Percentiles rank a stretch among this genome's conserved stretches.
These are phyloP conservation scores for Eidolon helvum DNA, from an alignment of 2,113 vertebrate species.

Conservation along the genomic window DNA sequence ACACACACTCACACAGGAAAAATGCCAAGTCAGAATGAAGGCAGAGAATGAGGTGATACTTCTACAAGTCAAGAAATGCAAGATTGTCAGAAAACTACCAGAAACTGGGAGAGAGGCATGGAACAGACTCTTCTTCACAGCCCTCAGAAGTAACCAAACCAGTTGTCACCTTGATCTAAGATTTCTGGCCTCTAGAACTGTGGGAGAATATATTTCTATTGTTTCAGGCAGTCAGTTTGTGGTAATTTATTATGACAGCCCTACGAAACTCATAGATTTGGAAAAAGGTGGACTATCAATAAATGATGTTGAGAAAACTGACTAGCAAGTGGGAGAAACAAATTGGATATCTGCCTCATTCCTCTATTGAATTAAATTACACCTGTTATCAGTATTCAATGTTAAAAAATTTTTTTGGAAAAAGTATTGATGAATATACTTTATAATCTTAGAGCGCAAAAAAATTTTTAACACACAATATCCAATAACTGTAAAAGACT, in stretches of 20 bases:
- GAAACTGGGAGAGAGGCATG: not conserved
- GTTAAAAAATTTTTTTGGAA: not conserved
- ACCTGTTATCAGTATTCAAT: not conserved
- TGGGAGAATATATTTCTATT: not conserved
- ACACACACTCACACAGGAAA: not conserved
- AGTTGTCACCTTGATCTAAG: not conserved
- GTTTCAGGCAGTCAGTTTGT: not conserved
- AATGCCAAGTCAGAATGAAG: not conserved
- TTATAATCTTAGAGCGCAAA: not conserved
- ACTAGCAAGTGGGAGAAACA: not conserved
- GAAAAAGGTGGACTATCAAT: not conserved
- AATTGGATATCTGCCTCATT: not conserved
- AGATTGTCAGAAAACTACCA: not conserved
- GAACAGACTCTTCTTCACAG: not conserved
- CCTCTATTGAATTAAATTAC: not conserved
- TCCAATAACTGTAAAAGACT: not conserved
- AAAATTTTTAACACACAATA: not conserved
- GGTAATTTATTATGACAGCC: not conserved
- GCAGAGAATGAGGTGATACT: not conserved
- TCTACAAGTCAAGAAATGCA: not conserved
- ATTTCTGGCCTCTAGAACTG: not conserved
- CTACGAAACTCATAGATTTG: not conserved
- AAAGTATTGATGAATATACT: not conserved
- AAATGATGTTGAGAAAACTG: not conserved
- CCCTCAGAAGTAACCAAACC: not conserved